A percentile compares a stretch with the other conserved stretches of the same genome.
Conservation (phyloP, 2,888 invertebrate genomes). For the Leptopilina syphax region DNA sequence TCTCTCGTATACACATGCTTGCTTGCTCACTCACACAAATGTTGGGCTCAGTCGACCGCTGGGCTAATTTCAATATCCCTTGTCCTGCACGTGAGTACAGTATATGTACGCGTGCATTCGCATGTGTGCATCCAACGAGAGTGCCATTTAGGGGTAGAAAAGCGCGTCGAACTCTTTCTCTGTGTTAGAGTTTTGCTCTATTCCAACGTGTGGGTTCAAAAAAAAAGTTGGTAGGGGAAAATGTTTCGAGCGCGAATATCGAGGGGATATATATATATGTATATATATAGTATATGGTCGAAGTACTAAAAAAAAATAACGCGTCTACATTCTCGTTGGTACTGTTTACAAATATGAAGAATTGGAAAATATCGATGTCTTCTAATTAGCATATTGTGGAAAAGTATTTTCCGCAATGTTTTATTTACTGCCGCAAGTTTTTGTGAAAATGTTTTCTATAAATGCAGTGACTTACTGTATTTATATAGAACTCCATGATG, state of each 20-base stretch:
- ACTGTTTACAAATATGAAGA: conserved; percentile 24
- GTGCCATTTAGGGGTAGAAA: conserved; percentile 42
- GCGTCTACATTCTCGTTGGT: conserved; percentile 24
- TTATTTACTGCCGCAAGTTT: too few relatives aligned
- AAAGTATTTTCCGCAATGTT: background rate
- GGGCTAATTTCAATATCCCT: conserved; percentile 71
- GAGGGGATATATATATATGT: conserved; percentile 51
- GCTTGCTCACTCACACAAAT: conserved; percentile 30
- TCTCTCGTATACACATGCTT: conserved; percentile 4
- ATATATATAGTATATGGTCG: conserved; percentile 41
- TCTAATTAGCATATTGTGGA: background rate
- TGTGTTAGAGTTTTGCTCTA: conserved; percentile 26
- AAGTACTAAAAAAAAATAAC: conserved; percentile 49
- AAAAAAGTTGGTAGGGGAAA: conserved; percentile 52
- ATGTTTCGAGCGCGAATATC: conserved; percentile 53
- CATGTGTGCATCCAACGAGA: conserved; percentile 36
- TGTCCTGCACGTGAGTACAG: conserved; percentile 17
- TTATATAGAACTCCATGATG: too few relatives aligned
- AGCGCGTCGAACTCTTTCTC: conserved; percentile 25
- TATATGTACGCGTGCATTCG: background rate
- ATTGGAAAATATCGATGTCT: conserved; percentile 29
- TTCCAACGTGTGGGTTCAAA: conserved; percentile 10
- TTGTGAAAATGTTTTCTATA: too few relatives aligned
- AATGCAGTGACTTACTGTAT: too few relatives aligned
- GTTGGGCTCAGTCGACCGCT: conserved; percentile 56